Conservation (phyloP, 2,113 vertebrate genomes). For the Nesospiza acunhae region DNA sequence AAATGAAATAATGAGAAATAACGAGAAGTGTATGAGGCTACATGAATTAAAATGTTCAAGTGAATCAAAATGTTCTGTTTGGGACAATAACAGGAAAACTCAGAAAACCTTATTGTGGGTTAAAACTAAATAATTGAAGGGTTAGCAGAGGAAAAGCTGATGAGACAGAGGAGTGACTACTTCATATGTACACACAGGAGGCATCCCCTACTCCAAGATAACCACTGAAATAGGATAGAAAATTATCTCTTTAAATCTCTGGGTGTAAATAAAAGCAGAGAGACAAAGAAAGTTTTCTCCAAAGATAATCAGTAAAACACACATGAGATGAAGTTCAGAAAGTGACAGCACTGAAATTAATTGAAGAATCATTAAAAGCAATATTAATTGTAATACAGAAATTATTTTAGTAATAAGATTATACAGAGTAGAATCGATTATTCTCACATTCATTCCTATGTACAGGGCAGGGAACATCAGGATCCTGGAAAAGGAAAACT, state of each 20-base stretch:
- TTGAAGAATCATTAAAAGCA: not conserved
- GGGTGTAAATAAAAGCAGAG: not conserved
- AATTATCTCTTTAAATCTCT: not conserved
- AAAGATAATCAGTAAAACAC: not conserved
- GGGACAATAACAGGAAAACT: not conserved
- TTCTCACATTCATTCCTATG: not conserved
- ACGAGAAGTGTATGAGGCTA: not conserved
- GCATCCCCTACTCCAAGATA: not conserved
- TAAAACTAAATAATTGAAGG: not conserved
- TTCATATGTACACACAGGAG: not conserved
- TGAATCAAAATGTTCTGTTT: not conserved
- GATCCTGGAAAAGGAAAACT: not conserved
- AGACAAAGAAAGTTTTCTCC: not conserved
- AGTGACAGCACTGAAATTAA: not conserved
- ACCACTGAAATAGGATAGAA: not conserved
- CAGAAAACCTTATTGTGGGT: not conserved
- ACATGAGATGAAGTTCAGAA: not conserved
- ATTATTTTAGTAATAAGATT: not conserved
- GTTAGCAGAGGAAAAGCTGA: not conserved
- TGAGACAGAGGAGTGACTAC: not conserved
- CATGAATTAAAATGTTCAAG: not conserved
- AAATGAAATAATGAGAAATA: constrained; percentile 6
- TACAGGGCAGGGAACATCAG: not conserved
- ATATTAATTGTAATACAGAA: not conserved
- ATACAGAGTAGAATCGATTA: not conserved